Evolutionary conservation across 92 coral and sea anemone species (phyloP), one percentile per base, ranked within the genome.

Genomic region (Plumapathes pennacea): DNA sequence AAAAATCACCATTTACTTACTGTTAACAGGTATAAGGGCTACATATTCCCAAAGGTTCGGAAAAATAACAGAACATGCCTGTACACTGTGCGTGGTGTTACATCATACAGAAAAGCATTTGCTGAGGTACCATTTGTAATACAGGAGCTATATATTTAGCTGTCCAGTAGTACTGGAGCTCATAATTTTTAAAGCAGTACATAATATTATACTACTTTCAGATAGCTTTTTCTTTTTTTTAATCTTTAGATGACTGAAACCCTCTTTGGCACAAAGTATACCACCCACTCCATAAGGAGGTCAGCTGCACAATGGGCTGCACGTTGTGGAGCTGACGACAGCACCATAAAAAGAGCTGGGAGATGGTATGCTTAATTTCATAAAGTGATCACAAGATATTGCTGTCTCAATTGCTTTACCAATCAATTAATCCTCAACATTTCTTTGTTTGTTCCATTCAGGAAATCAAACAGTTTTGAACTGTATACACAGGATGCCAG

Each of bases 241-340:
- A 28, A 48, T 48, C 26, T 51, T 34, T 56, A 72, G 80, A 72
- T 53, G 57, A 41, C 68, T n/a, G 57, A 79, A 36, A 52, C 51
- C n/a, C 64, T 79, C 31, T 79, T 79, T 71, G 69, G 48, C 9
- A 79, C 70, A 37, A 70, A 79, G 38, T 79, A 36, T 39, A 71
- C 80, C n/a, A 71, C 86, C 0, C 86, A 64, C 75, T 71, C 75
- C 30, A 57, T 64, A 20, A 57, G 86, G 42, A 33, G 80, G 48
- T 80, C 80, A 29, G 86, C 86, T 18, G 86, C 86, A 13, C 73
- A 59, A 22, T 80, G 80, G 80, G 86, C 80, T 11, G 86, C 86
- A 18, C 62, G 80, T 25, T 80, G 80, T 80, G 86, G 80, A 37
- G 86, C 80, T 2, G 67, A 80, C 43, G 86, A 71, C 52, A 75